Evolutionary conservation across 1,140 invertebrate genomes (phyloP).

Genomic region (Pseudoatta argentina): DNA sequence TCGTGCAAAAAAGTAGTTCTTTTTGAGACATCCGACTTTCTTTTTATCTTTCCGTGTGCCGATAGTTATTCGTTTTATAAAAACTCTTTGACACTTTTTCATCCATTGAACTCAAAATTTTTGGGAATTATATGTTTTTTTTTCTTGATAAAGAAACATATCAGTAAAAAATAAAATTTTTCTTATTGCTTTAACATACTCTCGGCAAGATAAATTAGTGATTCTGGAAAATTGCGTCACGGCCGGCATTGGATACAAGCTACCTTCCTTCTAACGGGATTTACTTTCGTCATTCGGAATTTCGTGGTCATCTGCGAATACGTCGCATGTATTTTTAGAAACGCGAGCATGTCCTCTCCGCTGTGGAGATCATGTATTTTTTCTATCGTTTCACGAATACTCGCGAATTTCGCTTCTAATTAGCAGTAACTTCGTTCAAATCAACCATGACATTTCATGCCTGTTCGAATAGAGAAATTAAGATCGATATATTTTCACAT

Average conservation of each 20-base stretch:
- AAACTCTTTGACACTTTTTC: not conserved
- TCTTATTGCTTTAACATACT: not conserved
- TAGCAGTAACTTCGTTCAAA: not conserved
- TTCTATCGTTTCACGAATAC: slow-evolving; percentile 15
- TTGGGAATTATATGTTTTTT: not conserved
- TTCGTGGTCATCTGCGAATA: slow-evolving; percentile 58
- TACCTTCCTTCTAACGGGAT: slow-evolving; percentile 73
- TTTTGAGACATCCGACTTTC: not conserved
- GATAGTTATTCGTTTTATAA: not conserved
- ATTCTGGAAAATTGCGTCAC: slow-evolving; percentile 69
- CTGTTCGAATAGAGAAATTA: not conserved
- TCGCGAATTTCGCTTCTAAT: slow-evolving; percentile 17
- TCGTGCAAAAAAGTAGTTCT: not conserved
- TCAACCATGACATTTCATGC: not conserved
- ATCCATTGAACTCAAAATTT: not conserved
- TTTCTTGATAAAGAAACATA: not conserved
- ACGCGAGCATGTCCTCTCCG: slow-evolving; percentile 10
- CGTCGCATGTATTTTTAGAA: slow-evolving; percentile 69
- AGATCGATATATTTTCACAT: not conserved
- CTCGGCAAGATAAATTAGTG: slow-evolving; percentile 10
- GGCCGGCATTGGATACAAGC: slow-evolving; percentile 49
- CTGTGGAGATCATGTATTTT: not conserved
- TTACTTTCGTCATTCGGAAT: slow-evolving; percentile 75
- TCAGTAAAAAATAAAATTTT: not conserved
- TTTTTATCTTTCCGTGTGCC: not conserved